Base-by-base conservation (phyloP, 2,888 invertebrate species). In the Cacoxenus indagator region DNA sequence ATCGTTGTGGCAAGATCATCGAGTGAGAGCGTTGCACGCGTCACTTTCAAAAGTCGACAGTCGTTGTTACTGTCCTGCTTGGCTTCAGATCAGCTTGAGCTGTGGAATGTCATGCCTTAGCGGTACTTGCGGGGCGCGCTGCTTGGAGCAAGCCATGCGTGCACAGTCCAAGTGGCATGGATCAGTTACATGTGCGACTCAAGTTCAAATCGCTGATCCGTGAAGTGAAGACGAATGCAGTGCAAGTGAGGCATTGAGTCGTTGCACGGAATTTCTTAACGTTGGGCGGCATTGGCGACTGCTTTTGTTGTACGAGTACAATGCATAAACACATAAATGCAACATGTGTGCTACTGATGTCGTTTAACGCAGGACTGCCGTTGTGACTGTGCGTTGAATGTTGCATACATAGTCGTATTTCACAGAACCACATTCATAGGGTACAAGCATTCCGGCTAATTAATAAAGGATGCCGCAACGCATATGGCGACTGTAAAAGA, bases 251-350 rank as follows among this genome's bases (percentile, higher is more conserved):
- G 1, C 14, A 11, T 5, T 11, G n/a, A 14, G 54, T 1, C 26
- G 26, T 14, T 22, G 55, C 59, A 37, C 2, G 14, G 1, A 37
- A 37, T 37, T 37, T 37, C 9, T 11, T 14, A 51, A 17, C 51
- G 19, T 51, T 51, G 51, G 51, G 37, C 37, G 8, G 37, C 37
- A 51, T 11, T 51, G 51, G 19, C 3, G 24, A 51, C 6, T 48
- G 22, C 8, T 14, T 4, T 4, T 31, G n/a, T n/a, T n/a, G n/a
- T n/a, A n/a, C 31, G 37, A 11, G 9, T 37, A 11, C 37, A 77
- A 76, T 82, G 79, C 81, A 78, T 81, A n/a, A n/a, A n/a, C n/a
- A n/a, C n/a, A n/a, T n/a, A n/a, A n/a, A 82, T 75, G 78, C 74
- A 72, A 76, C 80, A 81, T 81, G 72, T 81, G 80, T 73, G 61